Percentiles rank a stretch among this genome's conserved stretches.
Conservation (phyloP, 2,113 vertebrate species). For the Platycercus adscitus region DNA sequence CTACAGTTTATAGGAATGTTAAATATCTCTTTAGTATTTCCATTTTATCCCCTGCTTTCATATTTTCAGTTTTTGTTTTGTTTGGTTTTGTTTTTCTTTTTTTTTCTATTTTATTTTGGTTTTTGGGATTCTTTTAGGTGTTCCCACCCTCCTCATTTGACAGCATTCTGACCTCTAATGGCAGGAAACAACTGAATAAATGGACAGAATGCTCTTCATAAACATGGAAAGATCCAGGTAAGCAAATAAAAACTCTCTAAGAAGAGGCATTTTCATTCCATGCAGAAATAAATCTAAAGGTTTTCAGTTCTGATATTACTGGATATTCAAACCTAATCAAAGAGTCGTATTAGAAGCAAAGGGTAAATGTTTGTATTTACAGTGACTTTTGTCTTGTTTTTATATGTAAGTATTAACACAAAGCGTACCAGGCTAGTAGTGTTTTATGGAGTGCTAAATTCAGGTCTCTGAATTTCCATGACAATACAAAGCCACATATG, state of each 20-base stretch:
- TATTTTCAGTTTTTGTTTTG: slow-evolving; percentile 45
- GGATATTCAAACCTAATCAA: neutral
- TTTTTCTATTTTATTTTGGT: neutral
- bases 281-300: neutral
- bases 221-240: slow-evolving; percentile 44
- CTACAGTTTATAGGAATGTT: neutral
- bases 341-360: neutral
- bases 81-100: neutral
- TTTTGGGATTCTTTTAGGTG: neutral
- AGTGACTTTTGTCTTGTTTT: neutral
- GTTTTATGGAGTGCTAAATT: neutral
- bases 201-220: neutral
- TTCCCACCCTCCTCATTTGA: neutral
- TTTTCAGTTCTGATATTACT: neutral
- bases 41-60: slow-evolving; percentile 33
- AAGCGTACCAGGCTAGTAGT: neutral
- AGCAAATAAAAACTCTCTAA: slow-evolving; percentile 45
- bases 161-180: slow-evolving; percentile 43
- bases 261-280: neutral
- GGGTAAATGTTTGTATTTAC: neutral
- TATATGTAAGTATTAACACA: neutral
- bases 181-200: slow-evolving; percentile 54
- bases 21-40: neutral
- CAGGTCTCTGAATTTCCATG: neutral
- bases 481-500: neutral